Conservation (phyloP, 2,113 vertebrate species). For the Lichenostomus cassidix region DNA sequence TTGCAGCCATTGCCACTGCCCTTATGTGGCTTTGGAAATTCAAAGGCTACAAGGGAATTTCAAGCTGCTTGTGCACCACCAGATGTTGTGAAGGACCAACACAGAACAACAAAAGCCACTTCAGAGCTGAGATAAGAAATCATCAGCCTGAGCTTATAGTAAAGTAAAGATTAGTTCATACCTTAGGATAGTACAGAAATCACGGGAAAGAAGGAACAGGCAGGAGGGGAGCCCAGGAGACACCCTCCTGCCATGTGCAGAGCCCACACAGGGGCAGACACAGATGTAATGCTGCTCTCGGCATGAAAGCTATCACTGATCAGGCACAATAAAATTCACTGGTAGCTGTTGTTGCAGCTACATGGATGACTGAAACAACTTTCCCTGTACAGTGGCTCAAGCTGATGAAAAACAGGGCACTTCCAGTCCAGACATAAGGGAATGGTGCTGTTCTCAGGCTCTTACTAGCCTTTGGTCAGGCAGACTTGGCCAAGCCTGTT, state of each 20-base stretch:
- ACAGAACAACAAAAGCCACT: fast-evolving
- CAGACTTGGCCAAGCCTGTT: neutral
- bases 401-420: neutral
- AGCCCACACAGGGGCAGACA: fast-evolving
- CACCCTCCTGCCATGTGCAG: fast-evolving
- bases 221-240: neutral
- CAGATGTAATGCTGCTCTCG: neutral
- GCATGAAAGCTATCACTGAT: fast-evolving
- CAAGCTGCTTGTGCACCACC: fast-evolving
- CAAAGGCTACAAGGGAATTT: neutral
- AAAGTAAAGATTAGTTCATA: neutral
- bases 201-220: neutral
- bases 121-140: neutral
- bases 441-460: neutral
- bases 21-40: fast-evolving
- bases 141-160: neutral
- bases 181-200: neutral
- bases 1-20: neutral
- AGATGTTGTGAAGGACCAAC: neutral
- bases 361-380: neutral
- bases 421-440: no score
- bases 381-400: fast-evolving
- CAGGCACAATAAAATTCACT: neutral
- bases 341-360: fast-evolving
- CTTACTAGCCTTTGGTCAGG: no score